Evolutionary conservation across 64 coral and sea anemone genomes (phyloP).

Genomic region (Exaiptasia diaphana): DNA sequence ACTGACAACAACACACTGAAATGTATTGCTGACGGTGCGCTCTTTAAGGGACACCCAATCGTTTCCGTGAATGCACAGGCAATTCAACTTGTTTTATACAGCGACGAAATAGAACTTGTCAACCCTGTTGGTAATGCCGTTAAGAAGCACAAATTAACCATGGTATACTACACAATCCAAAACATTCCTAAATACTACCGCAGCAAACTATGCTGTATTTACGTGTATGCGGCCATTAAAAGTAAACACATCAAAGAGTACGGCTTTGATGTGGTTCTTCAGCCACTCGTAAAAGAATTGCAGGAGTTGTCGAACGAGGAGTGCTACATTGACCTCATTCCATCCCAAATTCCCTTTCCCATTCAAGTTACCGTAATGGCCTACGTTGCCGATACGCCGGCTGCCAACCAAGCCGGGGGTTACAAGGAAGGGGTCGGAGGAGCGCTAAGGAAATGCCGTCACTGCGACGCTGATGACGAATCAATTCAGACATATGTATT

Average conservation of each 20-base stretch:
- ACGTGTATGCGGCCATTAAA: constrained; percentile 17
- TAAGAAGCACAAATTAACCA: constrained; percentile 24
- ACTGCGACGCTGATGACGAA: constrained; percentile 50
- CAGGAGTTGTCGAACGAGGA: neutral
- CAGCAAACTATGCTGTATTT: constrained; percentile 2
- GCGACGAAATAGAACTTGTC: constrained; percentile 44
- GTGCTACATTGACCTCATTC: neutral
- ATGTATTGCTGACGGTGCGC: neutral
- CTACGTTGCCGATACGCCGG: constrained; percentile 63
- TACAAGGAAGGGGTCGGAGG: constrained; percentile 63
- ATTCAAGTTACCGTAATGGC: constrained; percentile 9
- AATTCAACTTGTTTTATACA: constrained; percentile 29
- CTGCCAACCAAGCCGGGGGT: constrained; percentile 30
- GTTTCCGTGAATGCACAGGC: constrained; percentile 11
- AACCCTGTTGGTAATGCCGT: constrained; percentile 51
- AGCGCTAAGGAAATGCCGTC: constrained; percentile 52
- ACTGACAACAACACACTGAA: constrained; percentile 18
- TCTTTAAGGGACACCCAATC: constrained; percentile 5
- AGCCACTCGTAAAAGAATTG: constrained; percentile 19
- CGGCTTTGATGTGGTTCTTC: constrained; percentile 43
- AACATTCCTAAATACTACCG: constrained; percentile 21
- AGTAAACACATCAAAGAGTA: constrained; percentile 23
- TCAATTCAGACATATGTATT: constrained; percentile 43
- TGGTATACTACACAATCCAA: constrained; percentile 50
- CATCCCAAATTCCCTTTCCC: neutral